Evolutionary conservation across 2,113 vertebrate species (phyloP).

Genomic region (Notothenia rossii): DNA sequence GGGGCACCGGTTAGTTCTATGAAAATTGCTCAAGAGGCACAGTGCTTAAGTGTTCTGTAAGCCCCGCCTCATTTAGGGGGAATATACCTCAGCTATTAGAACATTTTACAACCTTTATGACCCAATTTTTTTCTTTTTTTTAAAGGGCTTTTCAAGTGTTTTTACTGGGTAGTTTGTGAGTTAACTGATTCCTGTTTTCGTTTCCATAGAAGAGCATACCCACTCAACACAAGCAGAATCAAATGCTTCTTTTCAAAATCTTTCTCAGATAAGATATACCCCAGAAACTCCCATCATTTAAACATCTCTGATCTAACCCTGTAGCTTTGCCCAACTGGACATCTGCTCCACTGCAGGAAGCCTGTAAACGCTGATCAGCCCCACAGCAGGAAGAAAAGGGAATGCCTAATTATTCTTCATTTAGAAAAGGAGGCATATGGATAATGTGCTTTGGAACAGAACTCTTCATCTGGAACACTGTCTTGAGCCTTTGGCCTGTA

Average conservation of each 20-base stretch:
- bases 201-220: neutral
- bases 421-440: slow-evolving; percentile 2
- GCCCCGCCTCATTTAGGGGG: too few relatives aligned
- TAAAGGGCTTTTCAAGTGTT: too few relatives aligned
- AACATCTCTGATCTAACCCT: neutral
- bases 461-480: neutral
- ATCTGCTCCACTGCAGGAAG: slow-evolving; percentile 5
- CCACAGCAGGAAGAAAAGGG: neutral
- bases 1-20: too few relatives aligned
- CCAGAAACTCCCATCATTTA: neutral
- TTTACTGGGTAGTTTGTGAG: too few relatives aligned
- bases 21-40: too few relatives aligned
- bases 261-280: neutral
- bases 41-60: too few relatives aligned
- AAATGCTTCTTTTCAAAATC: neutral
- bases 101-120: too few relatives aligned
- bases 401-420: neutral
- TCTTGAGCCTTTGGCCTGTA: neutral
- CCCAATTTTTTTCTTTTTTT: too few relatives aligned
- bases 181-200: too few relatives aligned
- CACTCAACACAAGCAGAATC: neutral
- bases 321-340: neutral
- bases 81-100: too few relatives aligned
- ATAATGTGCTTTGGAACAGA: neutral
- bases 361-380: neutral